Percentiles rank a stretch among this genome's conserved stretches.
phyloP scores from a whole-genome alignment of 2,888 invertebrate genomes.

The Macrophya alboannulata region DNA sequence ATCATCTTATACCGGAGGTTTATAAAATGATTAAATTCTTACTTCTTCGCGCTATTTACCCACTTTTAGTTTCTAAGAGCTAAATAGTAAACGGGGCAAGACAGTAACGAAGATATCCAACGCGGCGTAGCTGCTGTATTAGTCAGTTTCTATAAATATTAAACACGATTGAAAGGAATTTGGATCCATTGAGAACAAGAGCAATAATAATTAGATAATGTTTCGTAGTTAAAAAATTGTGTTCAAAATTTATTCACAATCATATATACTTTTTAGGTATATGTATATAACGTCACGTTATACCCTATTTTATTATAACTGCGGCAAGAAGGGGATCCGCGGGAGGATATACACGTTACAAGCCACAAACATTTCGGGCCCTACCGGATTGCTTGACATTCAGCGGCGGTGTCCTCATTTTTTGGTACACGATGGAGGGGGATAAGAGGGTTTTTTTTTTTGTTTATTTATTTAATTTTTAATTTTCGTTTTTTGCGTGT shows the following conservation, averaged over 20 bases:
- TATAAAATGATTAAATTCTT: conserved; percentile 12
- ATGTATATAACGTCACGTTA: neutral
- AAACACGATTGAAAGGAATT: neutral
- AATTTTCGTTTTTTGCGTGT: neutral
- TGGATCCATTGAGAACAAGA: neutral
- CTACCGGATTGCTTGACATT: conserved; percentile 50
- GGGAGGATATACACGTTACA: conserved; percentile 23
- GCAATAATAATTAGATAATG: neutral
- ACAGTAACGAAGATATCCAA: neutral
- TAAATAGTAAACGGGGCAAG: conserved; percentile 52
- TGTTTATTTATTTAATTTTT: neutral
- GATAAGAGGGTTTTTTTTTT: conserved; percentile 13
- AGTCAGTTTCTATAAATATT: neutral
- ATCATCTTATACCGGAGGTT: neutral
- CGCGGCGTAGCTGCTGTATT: no score
- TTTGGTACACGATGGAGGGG: conserved; percentile 16
- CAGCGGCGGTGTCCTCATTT: conserved; percentile 46
- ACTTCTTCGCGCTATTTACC: conserved; percentile 49
- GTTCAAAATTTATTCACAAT: neutral
- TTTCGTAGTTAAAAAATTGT: neutral
- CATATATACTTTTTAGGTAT: neutral
- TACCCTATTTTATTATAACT: neutral
- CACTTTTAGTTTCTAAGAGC: conserved; percentile 53
- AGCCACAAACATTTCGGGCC: conserved; percentile 40
- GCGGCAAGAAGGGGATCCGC: neutral